Evolutionary conservation across 2,888 invertebrate genomes (phyloP), one percentile per base, ranked within the genome.

Genomic region (Drosophila colorata): DNA sequence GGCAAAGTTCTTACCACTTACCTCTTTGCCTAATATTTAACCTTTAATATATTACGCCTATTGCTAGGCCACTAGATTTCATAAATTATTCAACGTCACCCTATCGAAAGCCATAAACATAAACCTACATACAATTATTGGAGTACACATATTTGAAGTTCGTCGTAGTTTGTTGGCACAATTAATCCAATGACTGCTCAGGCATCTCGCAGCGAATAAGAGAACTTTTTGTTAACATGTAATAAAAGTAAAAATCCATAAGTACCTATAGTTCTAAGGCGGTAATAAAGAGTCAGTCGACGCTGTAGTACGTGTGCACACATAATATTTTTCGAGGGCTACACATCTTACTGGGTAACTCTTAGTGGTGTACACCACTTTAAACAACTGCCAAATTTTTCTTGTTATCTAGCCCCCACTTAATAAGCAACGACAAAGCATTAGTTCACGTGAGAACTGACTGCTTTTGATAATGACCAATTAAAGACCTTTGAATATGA

Each of bases 391-490:
- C 14, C 35, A 37, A 65, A 49, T 52, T 33, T 5, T 33, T 33
- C 11, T 33, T 33, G 46, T 58, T 63, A 74, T 74, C 63, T 40
- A 13, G 13, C 14, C 11, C 28, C 8, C 20, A 37, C 23, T 33
- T 20, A n/a, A 46, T 38, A 66, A 44, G 35, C 43, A 20, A 28
- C 14, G 13, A 13, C 14, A 65, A 38, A 18, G 18, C 37, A 18
- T n/a, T 18, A 28, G 38, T 75, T 69, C 81, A 87, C 86, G 86
- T 64, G 65, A 20, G 38, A 61, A 52, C 41, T 65, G 69, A 66
- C 65, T 85, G 88, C 40, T 87, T 69, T 74, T 14, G 83, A 85
- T 87, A 76, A 57, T 66, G 61, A 18, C 44, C 51, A 40, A 69
- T 59, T 64, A 16, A 13, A 43, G 52, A 79, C 60, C 65, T 64